A percentile compares a stretch with the other conserved stretches of the same genome.
These are phyloP conservation scores for Drosophila hawaiiensis DNA, from an alignment of 2,888 invertebrate species.

Conservation along the genomic window DNA sequence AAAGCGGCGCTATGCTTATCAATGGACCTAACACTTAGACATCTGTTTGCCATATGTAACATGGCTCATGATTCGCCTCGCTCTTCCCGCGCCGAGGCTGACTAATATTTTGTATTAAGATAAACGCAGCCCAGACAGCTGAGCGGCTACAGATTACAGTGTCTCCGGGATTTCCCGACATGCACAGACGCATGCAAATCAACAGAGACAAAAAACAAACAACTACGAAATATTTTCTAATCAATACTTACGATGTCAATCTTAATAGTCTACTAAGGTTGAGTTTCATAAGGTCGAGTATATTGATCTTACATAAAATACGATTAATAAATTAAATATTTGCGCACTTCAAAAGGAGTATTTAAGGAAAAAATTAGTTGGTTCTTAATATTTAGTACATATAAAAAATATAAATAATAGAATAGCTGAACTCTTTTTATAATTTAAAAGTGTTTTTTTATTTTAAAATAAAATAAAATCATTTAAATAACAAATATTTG, in stretches of 20 bases:
- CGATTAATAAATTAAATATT: neutral
- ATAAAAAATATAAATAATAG: too few relatives aligned
- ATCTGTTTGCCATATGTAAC: slow-evolving; percentile 49
- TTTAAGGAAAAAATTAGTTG: neutral
- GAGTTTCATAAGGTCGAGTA: neutral
- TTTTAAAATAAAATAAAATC: neutral
- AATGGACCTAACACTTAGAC: slow-evolving; percentile 23
- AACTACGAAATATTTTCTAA: neutral
- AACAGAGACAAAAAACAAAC: neutral
- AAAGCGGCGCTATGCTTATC: slow-evolving; percentile 64
- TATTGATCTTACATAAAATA: neutral
- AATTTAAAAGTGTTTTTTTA: neutral
- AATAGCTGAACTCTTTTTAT: neutral
- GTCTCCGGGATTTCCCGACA: slow-evolving; percentile 53
- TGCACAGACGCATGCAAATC: neutral
- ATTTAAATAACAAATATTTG: neutral
- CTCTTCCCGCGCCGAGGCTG: slow-evolving; percentile 25
- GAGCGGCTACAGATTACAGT: slow-evolving; percentile 30
- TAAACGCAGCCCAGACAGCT: slow-evolving; percentile 49
- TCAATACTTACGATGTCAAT: neutral
- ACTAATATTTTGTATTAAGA: slow-evolving; percentile 46
- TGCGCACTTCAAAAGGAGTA: neutral
- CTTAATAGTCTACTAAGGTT: neutral
- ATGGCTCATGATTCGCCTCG: slow-evolving; percentile 9
- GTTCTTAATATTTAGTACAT: too few relatives aligned